These are phyloP conservation scores for Hyla sarda DNA, from an alignment of 2,113 vertebrate genomes.

Conservation along the genomic window DNA sequence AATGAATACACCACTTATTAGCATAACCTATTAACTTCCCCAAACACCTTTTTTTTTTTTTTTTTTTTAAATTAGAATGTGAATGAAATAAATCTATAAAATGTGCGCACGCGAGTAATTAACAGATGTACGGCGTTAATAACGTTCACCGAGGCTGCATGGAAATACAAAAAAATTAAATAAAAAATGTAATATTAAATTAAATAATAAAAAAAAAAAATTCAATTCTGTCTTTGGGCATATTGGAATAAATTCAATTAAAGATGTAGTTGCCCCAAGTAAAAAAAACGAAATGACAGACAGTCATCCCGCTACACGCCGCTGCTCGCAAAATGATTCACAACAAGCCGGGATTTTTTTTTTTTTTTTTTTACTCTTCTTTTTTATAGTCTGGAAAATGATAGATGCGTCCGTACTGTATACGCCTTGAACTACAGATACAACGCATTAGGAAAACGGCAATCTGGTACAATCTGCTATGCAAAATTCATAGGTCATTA, in stretches of 20 bases:
- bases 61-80: slow-evolving; percentile 31
- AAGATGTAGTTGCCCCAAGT: slow-evolving; percentile 48
- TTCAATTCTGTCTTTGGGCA: slow-evolving; percentile 25
- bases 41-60: slow-evolving; percentile 14
- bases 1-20: neutral
- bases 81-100: slow-evolving; percentile 27
- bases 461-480: too few species aligned
- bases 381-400: slow-evolving; percentile 1
- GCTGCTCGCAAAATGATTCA: slow-evolving; percentile 10
- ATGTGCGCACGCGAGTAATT: slow-evolving; percentile 28
- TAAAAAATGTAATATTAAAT: too few species aligned
- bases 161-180: too few species aligned
- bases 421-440: too few species aligned
- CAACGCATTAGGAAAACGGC: too few species aligned
- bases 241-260: slow-evolving; percentile 51
- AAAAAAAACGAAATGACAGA: slow-evolving; percentile 55
- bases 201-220: too few species aligned
- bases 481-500: too few species aligned
- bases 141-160: slow-evolving; percentile 28
- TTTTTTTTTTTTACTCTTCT: neutral
- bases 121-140: slow-evolving; percentile 51
- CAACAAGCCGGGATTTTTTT: neutral
- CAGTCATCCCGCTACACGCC: slow-evolving; percentile 43
- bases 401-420: neutral
- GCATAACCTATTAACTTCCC: slow-evolving; percentile 29